Conservation (phyloP, 2,113 vertebrate genomes). For the Tylochromis polylepis region DNA sequence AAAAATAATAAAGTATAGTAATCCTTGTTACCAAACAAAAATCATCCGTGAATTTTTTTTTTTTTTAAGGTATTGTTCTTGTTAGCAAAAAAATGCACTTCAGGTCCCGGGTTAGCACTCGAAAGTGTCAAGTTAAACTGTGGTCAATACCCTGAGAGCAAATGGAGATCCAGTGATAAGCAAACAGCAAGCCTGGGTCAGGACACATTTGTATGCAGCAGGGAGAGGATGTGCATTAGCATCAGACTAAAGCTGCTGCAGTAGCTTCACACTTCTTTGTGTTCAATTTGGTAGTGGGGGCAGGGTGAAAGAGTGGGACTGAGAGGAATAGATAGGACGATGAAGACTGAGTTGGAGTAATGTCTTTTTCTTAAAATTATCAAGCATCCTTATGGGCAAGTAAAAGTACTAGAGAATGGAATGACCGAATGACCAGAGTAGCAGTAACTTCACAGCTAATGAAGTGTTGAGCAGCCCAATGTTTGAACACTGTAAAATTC, state of each 20-base stretch:
- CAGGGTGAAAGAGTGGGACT: constrained; percentile 51
- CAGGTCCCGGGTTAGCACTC: constrained; percentile 4
- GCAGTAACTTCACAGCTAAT: neutral
- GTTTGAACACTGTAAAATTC: neutral
- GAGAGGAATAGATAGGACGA: constrained; percentile 38
- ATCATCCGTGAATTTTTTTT: neutral
- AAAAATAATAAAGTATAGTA: constrained; percentile 21
- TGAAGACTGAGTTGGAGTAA: constrained; percentile 7
- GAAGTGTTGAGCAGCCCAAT: neutral
- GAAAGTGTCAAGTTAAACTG: constrained; percentile 52
- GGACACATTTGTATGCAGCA: constrained; percentile 76
- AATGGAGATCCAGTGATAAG: constrained; percentile 64
- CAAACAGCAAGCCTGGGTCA: constrained; percentile 58
- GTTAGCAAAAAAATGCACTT: neutral
- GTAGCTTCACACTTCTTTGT: constrained; percentile 68
- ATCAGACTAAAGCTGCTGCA: constrained; percentile 70
- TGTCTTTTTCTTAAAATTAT: constrained; percentile 39
- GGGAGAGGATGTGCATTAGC: constrained; percentile 73
- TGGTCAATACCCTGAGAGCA: constrained; percentile 50
- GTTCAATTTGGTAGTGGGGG: constrained; percentile 62
- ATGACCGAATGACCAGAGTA: neutral
- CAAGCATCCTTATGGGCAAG: constrained; percentile 8
- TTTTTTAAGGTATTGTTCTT: neutral
- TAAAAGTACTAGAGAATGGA: neutral
- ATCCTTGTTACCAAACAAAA: neutral